Base-by-base conservation (phyloP, 2,888 invertebrate species). In the Strigamia maritima region DNA sequence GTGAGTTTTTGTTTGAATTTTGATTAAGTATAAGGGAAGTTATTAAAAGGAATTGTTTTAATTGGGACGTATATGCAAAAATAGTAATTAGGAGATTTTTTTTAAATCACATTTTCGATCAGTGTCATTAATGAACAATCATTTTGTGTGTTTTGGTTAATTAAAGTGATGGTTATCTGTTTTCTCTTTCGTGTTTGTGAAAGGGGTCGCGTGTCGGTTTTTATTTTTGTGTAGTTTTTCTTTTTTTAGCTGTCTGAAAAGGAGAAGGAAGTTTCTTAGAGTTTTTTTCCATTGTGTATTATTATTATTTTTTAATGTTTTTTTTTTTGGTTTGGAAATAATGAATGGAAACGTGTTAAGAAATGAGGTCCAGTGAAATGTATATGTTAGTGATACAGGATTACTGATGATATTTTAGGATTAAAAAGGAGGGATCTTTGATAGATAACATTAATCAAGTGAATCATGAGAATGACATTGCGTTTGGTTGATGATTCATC, bases 191-290 rank as follows among this genome's bases (percentile, higher is more conserved):
- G 28, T 70, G 24, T 70, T 70, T 28, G 28, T 70, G 70, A 70
- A 70, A 70, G 70, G 70, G 70, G 70, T 70, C 70, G 70, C 70
- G 24, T 70, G 70, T 28, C 70, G 1, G 35, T 70, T 70, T 70
- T 24, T 70, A 26, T 70, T 70, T 28, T 26, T 8, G 14, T 70
- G 24, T n/a, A 70, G 12, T 26, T 70, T 26, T 26, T 28, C 1
- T 14, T 26, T 70, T 28, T 70, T 14, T 28, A 16, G 26, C 14
- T 12, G 12, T 70, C 26, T 44, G 60, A 65, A 65, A 65, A 65
- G 24, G 12, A 70, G 28, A 16, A 28, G 70, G 70, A 70, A 70
- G 70, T 70, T 70, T 54, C 54, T 54, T 54, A 19, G 19, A 54
- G 19, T 54, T 54, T 54, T 7, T 22, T 54, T 54, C 54, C 8